A percentile compares a stretch with the other conserved stretches of the same genome.
Conservation (phyloP, 2,113 vertebrate species). For the Otis tarda region DNA sequence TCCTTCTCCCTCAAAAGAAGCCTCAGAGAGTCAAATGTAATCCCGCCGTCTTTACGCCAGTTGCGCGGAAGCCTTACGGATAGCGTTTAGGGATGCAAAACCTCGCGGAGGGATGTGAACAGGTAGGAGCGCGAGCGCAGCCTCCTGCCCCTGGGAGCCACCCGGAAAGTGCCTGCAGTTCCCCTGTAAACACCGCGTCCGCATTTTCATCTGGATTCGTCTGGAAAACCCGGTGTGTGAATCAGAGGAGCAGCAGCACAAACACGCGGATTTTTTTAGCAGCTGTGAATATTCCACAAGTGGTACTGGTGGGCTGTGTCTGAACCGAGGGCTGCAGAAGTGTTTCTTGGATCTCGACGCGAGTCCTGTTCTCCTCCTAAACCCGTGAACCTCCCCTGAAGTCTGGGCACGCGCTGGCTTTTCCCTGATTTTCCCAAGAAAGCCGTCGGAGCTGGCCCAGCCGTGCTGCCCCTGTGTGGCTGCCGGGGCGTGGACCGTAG, state of each 20-base stretch:
- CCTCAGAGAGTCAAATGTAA: not conserved
- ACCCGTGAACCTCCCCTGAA: not conserved
- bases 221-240: not conserved
- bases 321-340: not conserved
- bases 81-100: not conserved
- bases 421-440: not conserved
- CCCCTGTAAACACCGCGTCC: not conserved
- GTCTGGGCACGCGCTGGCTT: not conserved
- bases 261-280: not conserved
- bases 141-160: not conserved
- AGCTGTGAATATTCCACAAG: not conserved
- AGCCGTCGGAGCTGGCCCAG: not conserved
- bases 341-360: not conserved
- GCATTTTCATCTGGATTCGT: not conserved
- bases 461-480: not conserved
- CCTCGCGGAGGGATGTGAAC: not conserved
- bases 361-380: not conserved
- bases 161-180: not conserved
- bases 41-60: accelerated
- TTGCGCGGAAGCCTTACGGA: not conserved
- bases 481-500: accelerated
- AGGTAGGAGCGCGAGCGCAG: not conserved
- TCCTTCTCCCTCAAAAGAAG: not conserved
- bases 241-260: not conserved
- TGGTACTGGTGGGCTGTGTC: not conserved